Base-by-base conservation (phyloP, 2,888 invertebrate genomes). In the Selenia dentaria region DNA sequence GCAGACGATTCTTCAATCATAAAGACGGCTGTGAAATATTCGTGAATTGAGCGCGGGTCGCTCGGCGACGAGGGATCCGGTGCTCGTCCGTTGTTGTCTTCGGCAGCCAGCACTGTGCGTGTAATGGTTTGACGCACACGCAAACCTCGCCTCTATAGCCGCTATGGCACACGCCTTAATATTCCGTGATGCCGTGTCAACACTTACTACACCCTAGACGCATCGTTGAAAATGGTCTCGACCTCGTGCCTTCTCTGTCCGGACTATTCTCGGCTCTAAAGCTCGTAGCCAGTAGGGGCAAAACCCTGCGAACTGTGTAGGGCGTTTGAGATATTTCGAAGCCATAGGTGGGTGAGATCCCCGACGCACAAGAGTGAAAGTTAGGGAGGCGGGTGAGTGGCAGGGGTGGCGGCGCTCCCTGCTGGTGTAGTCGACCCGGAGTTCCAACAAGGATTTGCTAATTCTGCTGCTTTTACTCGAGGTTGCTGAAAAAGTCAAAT, bases 361-460 rank as follows among this genome's bases (percentile, higher is more conserved):
- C 86, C 81, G 78, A 81, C 84, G 83, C 83, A 83, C 86, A 81
- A 83, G 85, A 86, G 87, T 79, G 84, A 84, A 87, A 83, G 84
- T 78, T 68, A 79, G 77, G 83, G 83, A 38, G 85, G 83, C 78
- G 84, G 79, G 85, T 72, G 76, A 78, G 65, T 63, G 74, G 57
- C 68, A 72, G 77, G 82, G 73, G 67, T 65, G 67, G 71, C 68
- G 74, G 70, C 68, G 62, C 74, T 63, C 83, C 82, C 83, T 76
- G 82, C 84, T 77, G 79, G 81, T 86, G 86, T 83, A 81, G 80
- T 83, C 86, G 83, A 82, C 86, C 81, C 85, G 87, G 84, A 74
- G 81, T 74, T 74, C 79, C 83, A 79, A 77, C 84, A 69, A 79
- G 85, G 86, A 85, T 88, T 87, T 87, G 83, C 79, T 83, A 85